These are phyloP conservation scores for Lophura nycthemera DNA, from an alignment of 2,113 vertebrate genomes.

Conservation along the genomic window DNA sequence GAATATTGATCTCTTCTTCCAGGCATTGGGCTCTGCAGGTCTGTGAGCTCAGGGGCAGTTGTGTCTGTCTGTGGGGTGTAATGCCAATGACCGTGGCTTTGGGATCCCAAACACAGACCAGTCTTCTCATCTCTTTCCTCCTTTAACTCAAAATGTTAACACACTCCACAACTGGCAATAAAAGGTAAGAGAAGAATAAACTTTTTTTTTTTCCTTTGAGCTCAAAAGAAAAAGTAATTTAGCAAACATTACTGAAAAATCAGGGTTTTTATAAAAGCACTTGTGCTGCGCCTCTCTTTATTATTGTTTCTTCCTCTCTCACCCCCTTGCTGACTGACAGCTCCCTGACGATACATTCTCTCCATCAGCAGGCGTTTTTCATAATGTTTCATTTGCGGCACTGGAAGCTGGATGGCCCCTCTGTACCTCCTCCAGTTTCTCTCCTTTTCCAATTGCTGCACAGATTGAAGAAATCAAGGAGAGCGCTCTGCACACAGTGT, in stretches of 20 bases:
- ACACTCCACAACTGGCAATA: neutral
- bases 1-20: neutral
- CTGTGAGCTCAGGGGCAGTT: neutral
- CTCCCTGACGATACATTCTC: slow-evolving; percentile 41
- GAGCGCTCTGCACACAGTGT: fast-evolving
- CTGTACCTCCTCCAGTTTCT: neutral
- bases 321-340: slow-evolving; percentile 62
- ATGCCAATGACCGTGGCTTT: neutral
- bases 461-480: neutral
- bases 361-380: slow-evolving; percentile 21
- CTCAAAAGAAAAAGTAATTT: slow-evolving; percentile 37
- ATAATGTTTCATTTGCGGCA: neutral
- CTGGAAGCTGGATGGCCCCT: neutral
- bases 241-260: slow-evolving; percentile 59
- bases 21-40: neutral
- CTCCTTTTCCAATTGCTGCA: neutral
- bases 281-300: neutral
- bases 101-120: neutral
- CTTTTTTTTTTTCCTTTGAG: slow-evolving; percentile 1
- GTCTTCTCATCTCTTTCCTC: neutral
- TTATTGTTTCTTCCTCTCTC: slow-evolving; percentile 43
- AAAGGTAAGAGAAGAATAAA: neutral
- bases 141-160: neutral
- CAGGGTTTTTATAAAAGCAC: neutral
- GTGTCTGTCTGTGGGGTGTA: neutral